Conservation (phyloP, 2,888 invertebrate genomes). For the Argyresthia albistria region DNA sequence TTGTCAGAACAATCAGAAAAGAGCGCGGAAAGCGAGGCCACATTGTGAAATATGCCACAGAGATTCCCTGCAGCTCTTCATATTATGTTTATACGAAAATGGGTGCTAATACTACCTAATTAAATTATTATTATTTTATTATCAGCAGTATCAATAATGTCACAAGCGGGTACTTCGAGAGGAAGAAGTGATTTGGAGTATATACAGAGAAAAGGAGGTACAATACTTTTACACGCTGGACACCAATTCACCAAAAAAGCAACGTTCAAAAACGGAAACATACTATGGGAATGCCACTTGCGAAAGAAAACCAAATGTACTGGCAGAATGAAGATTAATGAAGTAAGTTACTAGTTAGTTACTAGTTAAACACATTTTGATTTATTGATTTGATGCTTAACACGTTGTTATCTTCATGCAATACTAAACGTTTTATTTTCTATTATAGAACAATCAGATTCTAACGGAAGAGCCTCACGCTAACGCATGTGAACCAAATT, state of each 20-base stretch:
- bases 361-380: neutral
- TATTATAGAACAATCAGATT: neutral
- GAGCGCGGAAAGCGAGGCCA: too few relatives aligned
- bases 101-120: too few relatives aligned
- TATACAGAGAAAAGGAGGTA: neutral
- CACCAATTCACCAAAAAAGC: constrained; percentile 1
- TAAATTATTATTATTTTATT: neutral
- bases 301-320: constrained; percentile 1
- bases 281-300: neutral
- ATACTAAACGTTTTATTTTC: neutral
- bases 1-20: too few relatives aligned
- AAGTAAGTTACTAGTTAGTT: neutral
- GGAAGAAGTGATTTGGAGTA: neutral
- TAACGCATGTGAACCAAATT: neutral
- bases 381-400: neutral
- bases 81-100: too few relatives aligned
- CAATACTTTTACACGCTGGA: constrained; percentile 1
- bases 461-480: neutral
- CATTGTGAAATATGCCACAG: too few relatives aligned
- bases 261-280: neutral
- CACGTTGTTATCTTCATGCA: neutral
- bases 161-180: neutral
- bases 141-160: neutral
- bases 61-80: too few relatives aligned
- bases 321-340: neutral